Base-by-base conservation (phyloP, 2,888 invertebrate species). In the Dermolepida albohirtum region DNA sequence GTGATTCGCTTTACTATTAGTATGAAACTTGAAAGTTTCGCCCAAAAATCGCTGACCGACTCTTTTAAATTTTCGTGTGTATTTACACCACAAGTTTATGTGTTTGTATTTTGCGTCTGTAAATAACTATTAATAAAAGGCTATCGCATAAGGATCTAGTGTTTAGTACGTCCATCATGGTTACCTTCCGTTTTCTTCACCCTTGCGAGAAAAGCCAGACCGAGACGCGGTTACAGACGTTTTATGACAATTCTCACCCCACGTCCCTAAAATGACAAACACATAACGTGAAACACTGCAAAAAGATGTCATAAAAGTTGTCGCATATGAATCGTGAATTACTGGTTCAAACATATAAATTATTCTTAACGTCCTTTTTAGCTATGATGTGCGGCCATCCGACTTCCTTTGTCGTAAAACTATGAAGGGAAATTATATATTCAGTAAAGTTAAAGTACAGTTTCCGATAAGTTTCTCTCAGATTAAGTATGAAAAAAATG, bases 291-390 rank as follows among this genome's bases (percentile, higher is more conserved):
- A 72, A 75, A 75, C 74, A 75, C 66, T 73, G 70, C 70, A 76
- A 77, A 57, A 77, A 74, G 74, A 73, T 68, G 75, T 68, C 78
- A 74, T 70, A 69, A 78, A 78, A 74, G 73, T 77, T 76, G 78
- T 80, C 78, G 79, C 78, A 71, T 78, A 76, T 74, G 80, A 78
- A 80, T 79, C 78, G 76, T 67, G 76, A 79, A 80, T 78, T 79
- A 80, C 79, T 76, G 78, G 77, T 77, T 75, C 76, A 78, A 79
- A 79, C 57, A 77, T 79, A 78, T 78, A 78, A 78, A 78, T 79
- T 78, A 79, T 74, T 75, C 74, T 78, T 79, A 78, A 78, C 75
- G 76, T 67, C 64, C 64, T 63, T 64, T 70, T 70, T 70, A 57
- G 14, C 44, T 11, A 43, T n/a, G 43, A 29, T 43, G 44, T 12